phyloP scores from a whole-genome alignment of 2,888 invertebrate genomes.

The Panzeria rudis region DNA sequence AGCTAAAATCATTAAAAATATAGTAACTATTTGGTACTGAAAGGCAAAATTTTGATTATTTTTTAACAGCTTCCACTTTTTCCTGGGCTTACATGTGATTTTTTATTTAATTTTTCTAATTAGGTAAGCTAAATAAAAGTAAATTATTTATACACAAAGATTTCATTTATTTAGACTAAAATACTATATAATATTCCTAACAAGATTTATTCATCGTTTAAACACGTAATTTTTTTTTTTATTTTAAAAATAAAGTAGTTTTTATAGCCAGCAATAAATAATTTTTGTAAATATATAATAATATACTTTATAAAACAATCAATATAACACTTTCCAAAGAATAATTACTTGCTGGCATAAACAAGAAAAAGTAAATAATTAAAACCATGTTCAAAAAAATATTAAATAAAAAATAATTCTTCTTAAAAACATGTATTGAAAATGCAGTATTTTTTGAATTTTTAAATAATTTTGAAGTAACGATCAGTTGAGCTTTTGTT shows the following conservation, averaged over 20 bases:
- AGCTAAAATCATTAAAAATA: too few species aligned
- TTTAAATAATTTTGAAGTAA: neutral
- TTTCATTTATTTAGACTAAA: constrained; percentile 7
- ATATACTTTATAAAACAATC: constrained; percentile 37
- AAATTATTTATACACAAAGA: constrained; percentile 5
- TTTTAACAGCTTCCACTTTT: constrained; percentile 3
- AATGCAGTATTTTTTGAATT: neutral
- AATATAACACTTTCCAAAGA: constrained; percentile 20
- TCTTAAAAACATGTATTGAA: constrained; percentile 21
- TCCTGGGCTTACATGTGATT: too few species aligned
- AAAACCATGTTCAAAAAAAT: constrained; percentile 39
- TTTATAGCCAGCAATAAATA: constrained; percentile 46
- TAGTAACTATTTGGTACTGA: neutral
- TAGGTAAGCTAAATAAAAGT: neutral
- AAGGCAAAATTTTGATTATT: neutral
- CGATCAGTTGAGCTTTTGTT: too few species aligned
- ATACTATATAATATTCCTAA: neutral
- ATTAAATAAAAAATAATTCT: constrained; percentile 50
- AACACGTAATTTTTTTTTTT: neutral
- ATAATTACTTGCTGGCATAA: constrained; percentile 51
- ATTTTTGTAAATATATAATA: constrained; percentile 64
- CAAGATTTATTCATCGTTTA: constrained; percentile 11
- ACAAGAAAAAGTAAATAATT: constrained; percentile 1
- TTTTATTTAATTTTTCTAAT: neutral
- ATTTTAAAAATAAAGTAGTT: neutral